Conservation (phyloP, 1,140 invertebrate species). For the Globodera ellingtonae region DNA sequence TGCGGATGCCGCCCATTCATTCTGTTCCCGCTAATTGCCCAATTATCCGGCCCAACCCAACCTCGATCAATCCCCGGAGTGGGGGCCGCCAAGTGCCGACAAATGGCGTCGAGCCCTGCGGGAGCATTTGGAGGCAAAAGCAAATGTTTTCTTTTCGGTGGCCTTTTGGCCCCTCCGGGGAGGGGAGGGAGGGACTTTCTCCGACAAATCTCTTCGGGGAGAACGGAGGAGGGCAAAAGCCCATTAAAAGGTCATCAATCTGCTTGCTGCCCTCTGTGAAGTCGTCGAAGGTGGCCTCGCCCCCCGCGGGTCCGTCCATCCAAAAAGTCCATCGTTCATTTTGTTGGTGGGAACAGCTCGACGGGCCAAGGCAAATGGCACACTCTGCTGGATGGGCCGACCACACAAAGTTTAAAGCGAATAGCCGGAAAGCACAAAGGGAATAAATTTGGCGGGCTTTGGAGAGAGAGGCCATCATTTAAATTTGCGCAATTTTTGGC, state of each 20-base stretch:
- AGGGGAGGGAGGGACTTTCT: not conserved
- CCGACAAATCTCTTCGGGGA: not conserved
- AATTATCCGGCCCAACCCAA: not conserved
- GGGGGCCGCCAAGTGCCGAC: not conserved
- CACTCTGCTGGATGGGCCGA: too few species aligned
- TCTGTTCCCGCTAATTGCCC: not conserved
- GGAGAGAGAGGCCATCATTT: too few species aligned
- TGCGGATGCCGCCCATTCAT: not conserved
- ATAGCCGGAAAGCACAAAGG: too few species aligned
- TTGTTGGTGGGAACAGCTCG: not conserved
- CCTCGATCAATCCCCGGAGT: not conserved
- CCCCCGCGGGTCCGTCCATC: not conserved
- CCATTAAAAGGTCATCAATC: slow-evolving; percentile 5
- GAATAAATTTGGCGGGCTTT: too few species aligned
- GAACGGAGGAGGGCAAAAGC: not conserved
- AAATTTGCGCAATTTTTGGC: not conserved
- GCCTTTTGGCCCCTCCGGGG: not conserved
- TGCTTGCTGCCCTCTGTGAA: not conserved
- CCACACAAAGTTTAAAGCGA: too few species aligned
- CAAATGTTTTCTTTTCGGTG: slow-evolving; percentile 4
- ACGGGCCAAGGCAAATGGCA: not conserved
- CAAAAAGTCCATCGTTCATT: not conserved
- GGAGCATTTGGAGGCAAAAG: not conserved
- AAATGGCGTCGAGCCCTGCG: not conserved
- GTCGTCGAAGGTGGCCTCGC: too few species aligned